Conservation (phyloP, 2,888 invertebrate species). For the Sphaerophoria taeniata region DNA sequence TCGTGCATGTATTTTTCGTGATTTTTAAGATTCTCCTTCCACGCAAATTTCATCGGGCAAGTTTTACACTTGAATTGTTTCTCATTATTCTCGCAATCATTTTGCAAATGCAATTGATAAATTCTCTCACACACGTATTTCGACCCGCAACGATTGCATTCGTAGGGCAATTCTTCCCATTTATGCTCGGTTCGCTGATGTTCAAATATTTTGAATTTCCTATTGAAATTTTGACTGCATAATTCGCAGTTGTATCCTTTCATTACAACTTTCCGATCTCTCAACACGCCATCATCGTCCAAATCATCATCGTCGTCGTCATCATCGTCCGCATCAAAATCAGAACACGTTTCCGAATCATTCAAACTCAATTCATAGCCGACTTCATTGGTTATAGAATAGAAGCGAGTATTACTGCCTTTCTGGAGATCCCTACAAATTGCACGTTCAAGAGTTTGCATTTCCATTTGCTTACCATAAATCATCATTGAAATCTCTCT, state of each 20-base stretch:
- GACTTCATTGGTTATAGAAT: conserved; percentile 80
- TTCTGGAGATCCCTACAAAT: conserved; percentile 55
- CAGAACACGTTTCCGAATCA: conserved; percentile 76
- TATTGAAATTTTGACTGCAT: conserved; percentile 77
- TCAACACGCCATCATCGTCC: conserved; percentile 1
- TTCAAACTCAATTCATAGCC: conserved; percentile 80
- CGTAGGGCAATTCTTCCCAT: conserved; percentile 83
- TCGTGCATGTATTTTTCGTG: conserved; percentile 76
- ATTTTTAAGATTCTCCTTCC: conserved; percentile 80
- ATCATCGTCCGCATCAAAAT: conserved; percentile 64
- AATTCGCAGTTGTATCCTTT: conserved; percentile 78
- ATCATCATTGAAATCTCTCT: conserved; percentile 75
- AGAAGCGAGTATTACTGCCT: conserved; percentile 77
- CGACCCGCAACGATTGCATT: conserved; percentile 84
- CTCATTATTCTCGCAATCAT: conserved; percentile 79
- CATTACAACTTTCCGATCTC: background rate
- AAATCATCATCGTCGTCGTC: conserved; percentile 41
- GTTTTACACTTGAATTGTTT: conserved; percentile 79
- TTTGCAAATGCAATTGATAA: conserved; percentile 84
- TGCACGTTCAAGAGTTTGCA: conserved; percentile 23
- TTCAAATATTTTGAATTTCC: conserved; percentile 79
- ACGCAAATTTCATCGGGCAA: conserved; percentile 80
- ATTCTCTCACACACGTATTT: conserved; percentile 84
- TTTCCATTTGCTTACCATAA: conserved; percentile 76
- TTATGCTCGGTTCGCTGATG: conserved; percentile 79